These are phyloP conservation scores for Spodoptera littoralis DNA, from an alignment of 2,888 invertebrate genomes.

Conservation along the genomic window DNA sequence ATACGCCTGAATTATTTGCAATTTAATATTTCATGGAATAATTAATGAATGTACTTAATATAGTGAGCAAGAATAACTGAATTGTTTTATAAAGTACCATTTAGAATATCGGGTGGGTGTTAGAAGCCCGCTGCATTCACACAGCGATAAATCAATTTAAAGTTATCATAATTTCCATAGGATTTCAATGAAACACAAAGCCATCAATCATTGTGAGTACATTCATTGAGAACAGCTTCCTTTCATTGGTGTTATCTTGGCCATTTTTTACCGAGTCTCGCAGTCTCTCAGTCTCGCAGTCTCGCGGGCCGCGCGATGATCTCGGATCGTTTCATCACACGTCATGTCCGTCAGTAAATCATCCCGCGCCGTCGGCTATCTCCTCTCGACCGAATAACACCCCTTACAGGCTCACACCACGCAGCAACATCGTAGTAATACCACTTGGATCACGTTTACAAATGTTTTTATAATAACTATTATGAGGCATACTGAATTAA, in stretches of 20 bases:
- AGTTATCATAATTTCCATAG: constrained; percentile 22
- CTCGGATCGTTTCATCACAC: constrained; percentile 54
- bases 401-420: constrained; percentile 32
- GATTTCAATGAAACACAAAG: constrained; percentile 16
- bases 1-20: too few relatives aligned
- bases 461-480: too few relatives aligned
- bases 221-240: constrained; percentile 40
- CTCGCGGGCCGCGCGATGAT: constrained; percentile 41
- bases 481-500: too few relatives aligned
- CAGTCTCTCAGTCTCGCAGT: too few relatives aligned
- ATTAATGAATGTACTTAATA: too few relatives aligned
- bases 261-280: constrained; percentile 46
- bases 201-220: constrained; percentile 44
- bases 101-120: not conserved
- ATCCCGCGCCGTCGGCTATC: constrained; percentile 57
- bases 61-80: too few relatives aligned
- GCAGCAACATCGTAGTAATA: constrained; percentile 26
- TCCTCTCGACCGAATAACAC: constrained; percentile 54
- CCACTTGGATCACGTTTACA: not conserved
- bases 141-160: not conserved
- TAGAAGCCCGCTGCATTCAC: not conserved
- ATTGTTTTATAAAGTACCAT: too few relatives aligned
- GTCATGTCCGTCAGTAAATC: constrained; percentile 59
- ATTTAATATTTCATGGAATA: too few relatives aligned
- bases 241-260: constrained; percentile 51